These are phyloP conservation scores for Phymastichus coffea DNA, from an alignment of 1,140 invertebrate species.

Conservation along the genomic window DNA sequence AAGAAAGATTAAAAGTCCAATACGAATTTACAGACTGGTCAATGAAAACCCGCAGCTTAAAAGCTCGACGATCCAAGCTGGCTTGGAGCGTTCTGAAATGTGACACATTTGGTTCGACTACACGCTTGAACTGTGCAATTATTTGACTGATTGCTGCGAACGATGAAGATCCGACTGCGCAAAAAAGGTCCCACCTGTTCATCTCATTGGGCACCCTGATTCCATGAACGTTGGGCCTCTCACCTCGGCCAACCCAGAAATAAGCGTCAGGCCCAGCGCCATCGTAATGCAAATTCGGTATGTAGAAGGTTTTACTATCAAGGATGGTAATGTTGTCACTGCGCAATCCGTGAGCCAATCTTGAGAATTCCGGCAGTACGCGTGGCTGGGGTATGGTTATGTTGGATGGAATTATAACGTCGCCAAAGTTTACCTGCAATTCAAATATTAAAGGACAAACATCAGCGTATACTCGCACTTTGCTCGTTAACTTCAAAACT, in stretches of 20 bases:
- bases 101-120: no score
- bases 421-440: conserved; percentile 81
- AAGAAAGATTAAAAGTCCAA: no score
- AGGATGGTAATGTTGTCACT: conserved; percentile 89
- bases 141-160: no score
- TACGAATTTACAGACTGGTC: no score
- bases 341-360: conserved; percentile 80
- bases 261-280: conserved; percentile 87
- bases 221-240: conserved; percentile 77
- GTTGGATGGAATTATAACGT: conserved; percentile 73
- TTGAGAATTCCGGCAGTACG: conserved; percentile 80
- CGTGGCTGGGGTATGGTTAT: conserved; percentile 74
- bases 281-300: conserved; percentile 90
- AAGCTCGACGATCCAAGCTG: no score
- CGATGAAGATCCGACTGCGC: no score
- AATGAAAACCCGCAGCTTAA: no score
- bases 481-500: background rate
- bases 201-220: conserved; percentile 88
- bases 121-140: no score
- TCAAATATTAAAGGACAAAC: conserved; percentile 15
- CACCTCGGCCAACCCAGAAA: conserved; percentile 89
- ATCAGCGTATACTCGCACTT: background rate
- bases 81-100: no score
- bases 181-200: conserved; percentile 63
- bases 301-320: conserved; percentile 89